Conservation (phyloP, 2,113 vertebrate genomes). For the Chlorodrepanis virens region DNA sequence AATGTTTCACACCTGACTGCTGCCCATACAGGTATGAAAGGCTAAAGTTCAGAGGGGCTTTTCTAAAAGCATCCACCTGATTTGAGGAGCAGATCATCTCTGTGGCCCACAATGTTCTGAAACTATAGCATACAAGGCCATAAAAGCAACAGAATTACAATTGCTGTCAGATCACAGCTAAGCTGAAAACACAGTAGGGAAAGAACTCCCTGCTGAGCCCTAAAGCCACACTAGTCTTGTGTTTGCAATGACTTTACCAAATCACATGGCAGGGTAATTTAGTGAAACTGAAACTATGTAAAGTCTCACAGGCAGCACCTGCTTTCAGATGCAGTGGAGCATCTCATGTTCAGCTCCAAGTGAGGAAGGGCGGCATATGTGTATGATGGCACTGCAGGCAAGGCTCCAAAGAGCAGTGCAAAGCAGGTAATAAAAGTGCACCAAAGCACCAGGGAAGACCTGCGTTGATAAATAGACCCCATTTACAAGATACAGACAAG, state of each 20-base stretch:
- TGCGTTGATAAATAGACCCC: neutral
- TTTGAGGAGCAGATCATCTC: neutral
- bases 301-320: neutral
- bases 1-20: neutral
- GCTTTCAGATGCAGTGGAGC: neutral
- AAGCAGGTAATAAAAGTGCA: neutral
- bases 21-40: neutral
- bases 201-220: neutral
- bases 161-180: neutral
- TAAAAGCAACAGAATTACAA: neutral
- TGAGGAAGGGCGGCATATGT: neutral
- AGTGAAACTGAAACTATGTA: neutral
- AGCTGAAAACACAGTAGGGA: neutral
- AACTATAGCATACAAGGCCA: neutral
- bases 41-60: neutral
- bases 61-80: neutral
- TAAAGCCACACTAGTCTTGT: neutral
- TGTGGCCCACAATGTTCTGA: neutral
- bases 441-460: neutral
- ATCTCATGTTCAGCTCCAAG: neutral
- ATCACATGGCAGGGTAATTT: slow-evolving; percentile 15
- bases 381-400: neutral
- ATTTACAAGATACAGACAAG: neutral
- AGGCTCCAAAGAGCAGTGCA: neutral
- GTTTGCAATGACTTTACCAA: slow-evolving; percentile 27